A percentile compares a stretch with the other conserved stretches of the same genome.
These are phyloP conservation scores for Premnoplex brunnescens DNA, from an alignment of 2,797 vertebrate species.

Conservation along the genomic window DNA sequence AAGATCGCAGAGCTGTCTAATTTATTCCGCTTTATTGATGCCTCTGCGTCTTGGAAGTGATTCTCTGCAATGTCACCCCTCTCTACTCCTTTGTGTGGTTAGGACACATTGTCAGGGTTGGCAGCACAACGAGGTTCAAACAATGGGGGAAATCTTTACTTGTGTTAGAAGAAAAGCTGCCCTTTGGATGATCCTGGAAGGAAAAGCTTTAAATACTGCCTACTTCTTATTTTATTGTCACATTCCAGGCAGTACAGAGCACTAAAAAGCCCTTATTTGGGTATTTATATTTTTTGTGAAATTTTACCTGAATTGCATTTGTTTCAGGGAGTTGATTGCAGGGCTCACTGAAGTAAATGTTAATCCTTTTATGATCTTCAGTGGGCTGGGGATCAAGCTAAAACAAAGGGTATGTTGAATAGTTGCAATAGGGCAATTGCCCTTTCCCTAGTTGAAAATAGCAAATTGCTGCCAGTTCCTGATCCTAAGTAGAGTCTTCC, in stretches of 20 bases:
- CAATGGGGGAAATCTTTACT: neutral
- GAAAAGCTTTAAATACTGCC: neutral
- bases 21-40: conserved; percentile 29
- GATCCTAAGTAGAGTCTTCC: neutral
- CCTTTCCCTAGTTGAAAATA: neutral
- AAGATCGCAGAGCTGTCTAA: neutral
- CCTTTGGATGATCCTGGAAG: conserved; percentile 26
- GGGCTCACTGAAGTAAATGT: neutral
- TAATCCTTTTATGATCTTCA: neutral
- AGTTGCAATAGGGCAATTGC: neutral
- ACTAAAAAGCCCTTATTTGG: neutral
- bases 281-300: neutral
- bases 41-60: neutral
- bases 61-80: conserved; percentile 7
- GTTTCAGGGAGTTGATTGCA: neutral
- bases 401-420: neutral
- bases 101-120: neutral
- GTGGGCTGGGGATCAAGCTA: neutral
- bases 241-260: neutral
- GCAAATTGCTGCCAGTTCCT: neutral
- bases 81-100: neutral
- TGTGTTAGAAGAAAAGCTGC: conserved; percentile 30
- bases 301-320: neutral
- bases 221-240: neutral
- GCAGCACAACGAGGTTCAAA: neutral